phyloP scores from a whole-genome alignment of 2,113 vertebrate genomes.

The Pachycephala philippinensis region DNA sequence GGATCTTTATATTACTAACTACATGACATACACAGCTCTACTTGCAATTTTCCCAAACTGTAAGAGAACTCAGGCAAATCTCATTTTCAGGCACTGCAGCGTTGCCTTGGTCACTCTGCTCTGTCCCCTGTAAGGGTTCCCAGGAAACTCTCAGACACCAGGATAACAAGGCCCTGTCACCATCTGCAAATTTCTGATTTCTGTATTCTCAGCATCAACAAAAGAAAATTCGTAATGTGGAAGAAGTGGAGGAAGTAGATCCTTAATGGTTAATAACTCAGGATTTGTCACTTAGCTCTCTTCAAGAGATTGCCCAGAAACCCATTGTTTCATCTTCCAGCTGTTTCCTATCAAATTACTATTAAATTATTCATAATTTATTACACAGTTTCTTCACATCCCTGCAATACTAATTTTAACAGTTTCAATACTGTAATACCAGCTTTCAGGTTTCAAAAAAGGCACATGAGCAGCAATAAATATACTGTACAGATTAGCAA shows the following conservation, averaged over 20 bases:
- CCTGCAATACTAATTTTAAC: slow-evolving; percentile 24
- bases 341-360: slow-evolving; percentile 53
- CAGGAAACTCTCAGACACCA: neutral
- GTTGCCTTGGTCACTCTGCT: neutral
- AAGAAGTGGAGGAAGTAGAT: neutral
- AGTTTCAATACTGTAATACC: neutral
- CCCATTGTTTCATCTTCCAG: slow-evolving; percentile 49
- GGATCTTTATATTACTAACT: neutral
- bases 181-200: neutral
- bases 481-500: neutral
- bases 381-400: neutral
- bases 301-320: slow-evolving; percentile 40
- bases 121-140: neutral
- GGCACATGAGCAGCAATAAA: neutral
- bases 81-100: neutral
- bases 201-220: neutral
- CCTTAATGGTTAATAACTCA: slow-evolving; percentile 43
- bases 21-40: neutral
- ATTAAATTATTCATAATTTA: slow-evolving; percentile 58
- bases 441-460: neutral
- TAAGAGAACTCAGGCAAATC: neutral
- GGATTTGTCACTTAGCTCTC: slow-evolving; percentile 26
- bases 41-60: neutral
- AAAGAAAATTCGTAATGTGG: neutral
- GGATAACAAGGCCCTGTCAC: neutral